Conservation (phyloP, 2,113 vertebrate species). For the Agapornis roseicollis region DNA sequence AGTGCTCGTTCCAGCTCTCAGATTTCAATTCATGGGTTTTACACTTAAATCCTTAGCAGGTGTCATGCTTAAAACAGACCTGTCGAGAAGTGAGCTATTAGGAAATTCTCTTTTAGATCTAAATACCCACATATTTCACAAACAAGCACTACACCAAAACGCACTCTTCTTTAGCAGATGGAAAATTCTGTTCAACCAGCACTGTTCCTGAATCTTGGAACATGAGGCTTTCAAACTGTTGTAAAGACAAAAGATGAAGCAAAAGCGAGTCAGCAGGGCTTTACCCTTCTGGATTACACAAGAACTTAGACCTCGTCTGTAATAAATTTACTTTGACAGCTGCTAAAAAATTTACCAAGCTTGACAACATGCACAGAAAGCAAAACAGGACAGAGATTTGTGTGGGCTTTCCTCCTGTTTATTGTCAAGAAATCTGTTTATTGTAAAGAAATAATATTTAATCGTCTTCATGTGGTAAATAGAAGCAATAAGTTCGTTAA, state of each 20-base stretch:
- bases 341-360: slow-evolving; percentile 75
- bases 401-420: slow-evolving; percentile 28
- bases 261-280: slow-evolving; percentile 53
- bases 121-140: background rate
- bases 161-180: background rate
- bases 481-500: background rate
- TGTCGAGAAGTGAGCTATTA: background rate
- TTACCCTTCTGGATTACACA: slow-evolving; percentile 68
- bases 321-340: slow-evolving; percentile 79
- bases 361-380: slow-evolving; percentile 64
- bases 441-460: background rate
- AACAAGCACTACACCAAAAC: background rate
- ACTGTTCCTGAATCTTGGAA: slow-evolving; percentile 59
- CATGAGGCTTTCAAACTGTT: slow-evolving; percentile 56
- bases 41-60: background rate
- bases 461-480: background rate
- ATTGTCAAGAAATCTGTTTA: background rate
- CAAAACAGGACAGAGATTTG: slow-evolving; percentile 53
- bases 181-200: slow-evolving; percentile 9
- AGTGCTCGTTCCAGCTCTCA: background rate
- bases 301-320: slow-evolving; percentile 57
- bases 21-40: background rate
- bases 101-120: background rate
- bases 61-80: background rate
- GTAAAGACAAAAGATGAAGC: slow-evolving; percentile 59